Conservation (phyloP, 2,797 vertebrate species). For the Enteromius afrohamiltoni region DNA sequence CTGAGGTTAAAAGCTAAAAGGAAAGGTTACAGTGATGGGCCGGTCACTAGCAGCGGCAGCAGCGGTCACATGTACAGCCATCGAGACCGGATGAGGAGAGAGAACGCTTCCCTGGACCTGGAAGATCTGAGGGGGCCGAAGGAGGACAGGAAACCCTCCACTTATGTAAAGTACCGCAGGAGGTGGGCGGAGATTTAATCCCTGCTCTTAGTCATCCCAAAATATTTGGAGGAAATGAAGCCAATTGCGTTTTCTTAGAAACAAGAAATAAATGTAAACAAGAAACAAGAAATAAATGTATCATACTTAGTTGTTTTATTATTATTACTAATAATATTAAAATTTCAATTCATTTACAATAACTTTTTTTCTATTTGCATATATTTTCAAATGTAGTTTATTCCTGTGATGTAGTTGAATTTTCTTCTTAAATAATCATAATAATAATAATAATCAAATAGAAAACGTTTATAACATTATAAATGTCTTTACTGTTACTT, state of each 20-base stretch:
- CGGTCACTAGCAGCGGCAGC: slow-evolving; percentile 76
- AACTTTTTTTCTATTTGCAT: neutral
- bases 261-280: too few species aligned
- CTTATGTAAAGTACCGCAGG: slow-evolving; percentile 80
- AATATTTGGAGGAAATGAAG: neutral
- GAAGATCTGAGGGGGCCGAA: slow-evolving; percentile 79
- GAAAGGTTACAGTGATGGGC: slow-evolving; percentile 95
- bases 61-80: slow-evolving; percentile 72
- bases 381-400: neutral
- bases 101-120: slow-evolving; percentile 81
- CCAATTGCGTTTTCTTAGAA: neutral
- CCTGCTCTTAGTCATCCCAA: slow-evolving; percentile 35
- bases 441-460: neutral
- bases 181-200: slow-evolving; percentile 71
- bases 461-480: neutral
- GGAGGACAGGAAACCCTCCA: slow-evolving; percentile 75
- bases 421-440: neutral
- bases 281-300: too few species aligned
- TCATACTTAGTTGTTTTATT: neutral
- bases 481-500: neutral
- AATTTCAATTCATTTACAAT: neutral
- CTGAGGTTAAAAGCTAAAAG: slow-evolving; percentile 93
- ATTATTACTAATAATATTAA: neutral
- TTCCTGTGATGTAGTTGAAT: neutral
- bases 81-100: slow-evolving; percentile 73